A percentile compares a stretch with the other conserved stretches of the same genome.
Conservation (phyloP, 2,113 vertebrate species). For the Neodon shergylaensis region DNA sequence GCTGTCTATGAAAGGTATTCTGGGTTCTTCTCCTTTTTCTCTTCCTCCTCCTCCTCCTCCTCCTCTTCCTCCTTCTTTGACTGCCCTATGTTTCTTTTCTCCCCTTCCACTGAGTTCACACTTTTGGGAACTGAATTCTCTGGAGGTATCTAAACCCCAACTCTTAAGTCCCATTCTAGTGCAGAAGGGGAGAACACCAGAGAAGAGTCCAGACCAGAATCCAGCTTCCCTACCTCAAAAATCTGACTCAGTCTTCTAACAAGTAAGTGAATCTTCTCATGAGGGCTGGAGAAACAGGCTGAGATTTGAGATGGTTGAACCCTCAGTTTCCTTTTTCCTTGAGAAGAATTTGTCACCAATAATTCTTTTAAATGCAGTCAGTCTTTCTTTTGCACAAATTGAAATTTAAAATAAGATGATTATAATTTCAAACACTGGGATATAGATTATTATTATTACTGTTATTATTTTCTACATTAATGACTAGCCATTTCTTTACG, state of each 20-base stretch:
- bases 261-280: background rate
- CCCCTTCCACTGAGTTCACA: background rate
- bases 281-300: background rate
- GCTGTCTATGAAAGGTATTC: background rate
- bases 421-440: constrained; percentile 24
- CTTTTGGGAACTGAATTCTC: background rate
- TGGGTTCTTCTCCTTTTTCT: background rate
- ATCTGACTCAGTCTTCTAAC: background rate
- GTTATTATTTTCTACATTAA: background rate
- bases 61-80: too few species aligned
- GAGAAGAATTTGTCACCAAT: background rate
- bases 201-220: background rate
- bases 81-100: background rate
- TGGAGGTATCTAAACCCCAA: background rate
- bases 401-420: background rate
- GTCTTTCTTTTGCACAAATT: background rate
- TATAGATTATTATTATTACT: background rate
- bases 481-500: background rate
- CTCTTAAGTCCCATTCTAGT: background rate
- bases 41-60: background rate
- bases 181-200: background rate
- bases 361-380: background rate
- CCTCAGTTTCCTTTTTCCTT: background rate
- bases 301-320: background rate
- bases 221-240: background rate